Conservation (phyloP, 2,113 vertebrate genomes). For the Blennius ocellaris region DNA sequence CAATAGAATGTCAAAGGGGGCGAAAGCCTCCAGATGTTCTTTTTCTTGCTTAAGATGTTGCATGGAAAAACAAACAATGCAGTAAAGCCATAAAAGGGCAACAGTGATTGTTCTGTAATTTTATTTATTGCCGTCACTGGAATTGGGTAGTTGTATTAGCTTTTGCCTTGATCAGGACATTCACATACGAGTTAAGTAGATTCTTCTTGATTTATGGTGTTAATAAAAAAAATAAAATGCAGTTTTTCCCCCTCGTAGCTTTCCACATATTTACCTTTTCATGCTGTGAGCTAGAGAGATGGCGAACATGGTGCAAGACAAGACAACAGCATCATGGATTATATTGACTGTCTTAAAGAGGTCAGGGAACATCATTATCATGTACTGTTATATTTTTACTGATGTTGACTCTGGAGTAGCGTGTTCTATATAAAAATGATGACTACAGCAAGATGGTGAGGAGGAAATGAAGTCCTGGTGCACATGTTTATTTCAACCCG, state of each 20-base stretch:
- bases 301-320: conserved; percentile 12
- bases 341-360: conserved; percentile 63
- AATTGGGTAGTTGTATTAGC: conserved; percentile 9
- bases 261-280: not conserved
- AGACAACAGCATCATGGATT: conserved; percentile 50
- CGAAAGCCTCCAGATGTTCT: conserved; percentile 67
- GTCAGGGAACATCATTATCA: conserved; percentile 74
- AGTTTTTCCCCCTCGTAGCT: not conserved
- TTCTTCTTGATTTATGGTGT: not conserved
- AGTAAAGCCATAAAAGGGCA: conserved; percentile 49
- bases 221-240: not conserved
- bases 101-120: conserved; percentile 45
- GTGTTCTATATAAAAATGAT: conserved; percentile 75
- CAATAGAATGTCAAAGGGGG: conserved; percentile 56
- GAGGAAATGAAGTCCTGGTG: conserved; percentile 74
- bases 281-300: not conserved
- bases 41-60: conserved; percentile 50
- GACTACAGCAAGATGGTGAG: conserved; percentile 67
- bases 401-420: conserved; percentile 64
- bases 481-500: conserved; percentile 69
- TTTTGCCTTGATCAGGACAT: not conserved
- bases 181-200: conserved; percentile 24
- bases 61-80: conserved; percentile 74
- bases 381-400: conserved; percentile 61
- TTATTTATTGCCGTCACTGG: conserved; percentile 51